phyloP scores from a whole-genome alignment of 2,797 vertebrate species.

The Ctenosaura bakeri region DNA sequence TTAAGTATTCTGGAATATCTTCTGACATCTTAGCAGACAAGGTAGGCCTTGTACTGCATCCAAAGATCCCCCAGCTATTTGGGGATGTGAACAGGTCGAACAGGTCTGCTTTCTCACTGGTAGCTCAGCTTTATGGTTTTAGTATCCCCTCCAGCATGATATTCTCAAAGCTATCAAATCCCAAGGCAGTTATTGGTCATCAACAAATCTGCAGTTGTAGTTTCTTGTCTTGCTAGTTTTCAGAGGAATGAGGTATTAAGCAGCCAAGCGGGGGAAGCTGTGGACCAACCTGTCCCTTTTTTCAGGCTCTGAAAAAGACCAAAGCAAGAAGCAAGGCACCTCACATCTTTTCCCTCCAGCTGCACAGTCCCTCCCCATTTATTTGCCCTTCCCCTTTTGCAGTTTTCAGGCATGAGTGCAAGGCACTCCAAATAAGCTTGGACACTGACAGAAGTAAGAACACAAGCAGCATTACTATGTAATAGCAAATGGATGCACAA shows the following conservation, averaged over 20 bases:
- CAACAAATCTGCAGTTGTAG: not conserved
- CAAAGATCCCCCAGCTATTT: not conserved
- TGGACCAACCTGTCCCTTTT: constrained; percentile 41
- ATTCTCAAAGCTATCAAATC: not conserved
- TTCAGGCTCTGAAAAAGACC: constrained; percentile 63
- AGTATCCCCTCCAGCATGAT: not conserved
- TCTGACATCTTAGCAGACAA: not conserved
- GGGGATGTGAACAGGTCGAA: not conserved
- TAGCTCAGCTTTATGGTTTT: not conserved
- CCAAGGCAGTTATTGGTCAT: not conserved
- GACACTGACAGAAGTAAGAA: constrained; percentile 45
- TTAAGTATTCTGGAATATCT: not conserved
- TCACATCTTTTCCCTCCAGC: constrained; percentile 65
- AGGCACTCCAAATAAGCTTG: constrained; percentile 66
- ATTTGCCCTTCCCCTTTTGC: constrained; percentile 68
- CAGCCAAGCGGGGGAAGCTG: constrained; percentile 2
- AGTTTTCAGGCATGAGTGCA: constrained; percentile 66
- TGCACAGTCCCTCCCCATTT: constrained; percentile 44
- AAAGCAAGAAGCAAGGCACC: constrained; percentile 28
- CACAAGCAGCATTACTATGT: constrained; percentile 45
- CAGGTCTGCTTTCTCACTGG: not conserved
- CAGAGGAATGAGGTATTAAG: constrained; percentile 59
- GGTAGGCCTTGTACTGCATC: not conserved
- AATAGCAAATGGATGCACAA: constrained; percentile 12
- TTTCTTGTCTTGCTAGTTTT: constrained; percentile 55